Conservation (phyloP, 2,113 vertebrate genomes). For the Tupaia chinensis region DNA sequence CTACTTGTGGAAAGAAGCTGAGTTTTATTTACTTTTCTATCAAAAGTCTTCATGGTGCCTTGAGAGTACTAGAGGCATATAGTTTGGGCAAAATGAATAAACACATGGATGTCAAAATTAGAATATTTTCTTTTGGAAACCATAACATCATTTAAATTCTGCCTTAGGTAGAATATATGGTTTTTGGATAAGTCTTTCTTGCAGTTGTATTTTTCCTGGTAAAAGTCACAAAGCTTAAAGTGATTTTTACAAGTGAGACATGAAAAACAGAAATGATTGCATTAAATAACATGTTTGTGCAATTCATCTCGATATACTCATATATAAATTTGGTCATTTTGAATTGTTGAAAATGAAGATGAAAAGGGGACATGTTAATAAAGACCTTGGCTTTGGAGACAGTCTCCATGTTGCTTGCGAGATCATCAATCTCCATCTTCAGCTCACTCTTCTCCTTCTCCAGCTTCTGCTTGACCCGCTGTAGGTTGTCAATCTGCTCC, state of each 20-base stretch:
- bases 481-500: slow-evolving; percentile 95
- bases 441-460: slow-evolving; percentile 94
- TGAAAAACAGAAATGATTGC: not conserved
- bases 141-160: slow-evolving; percentile 29
- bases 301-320: not conserved
- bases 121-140: not conserved
- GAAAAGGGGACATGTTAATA: not conserved
- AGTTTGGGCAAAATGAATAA: not conserved
- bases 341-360: slow-evolving; percentile 28
- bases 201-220: not conserved
- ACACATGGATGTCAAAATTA: not conserved
- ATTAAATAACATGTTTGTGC: slow-evolving; percentile 23
- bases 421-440: slow-evolving; percentile 95
- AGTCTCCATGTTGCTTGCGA: slow-evolving; percentile 92
- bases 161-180: not conserved
- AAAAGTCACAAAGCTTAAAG: not conserved
- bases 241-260: slow-evolving; percentile 12
- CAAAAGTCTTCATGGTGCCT: not conserved
- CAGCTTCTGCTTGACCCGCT: slow-evolving; percentile 94
- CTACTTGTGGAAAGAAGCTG: not conserved
- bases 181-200: not conserved
- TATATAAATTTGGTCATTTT: not conserved
- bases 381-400: slow-evolving; percentile 91
- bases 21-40: not conserved
- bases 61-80: not conserved